Evolutionary conservation across 2,113 vertebrate genomes (phyloP).

Genomic region (Anoura caudifer): DNA sequence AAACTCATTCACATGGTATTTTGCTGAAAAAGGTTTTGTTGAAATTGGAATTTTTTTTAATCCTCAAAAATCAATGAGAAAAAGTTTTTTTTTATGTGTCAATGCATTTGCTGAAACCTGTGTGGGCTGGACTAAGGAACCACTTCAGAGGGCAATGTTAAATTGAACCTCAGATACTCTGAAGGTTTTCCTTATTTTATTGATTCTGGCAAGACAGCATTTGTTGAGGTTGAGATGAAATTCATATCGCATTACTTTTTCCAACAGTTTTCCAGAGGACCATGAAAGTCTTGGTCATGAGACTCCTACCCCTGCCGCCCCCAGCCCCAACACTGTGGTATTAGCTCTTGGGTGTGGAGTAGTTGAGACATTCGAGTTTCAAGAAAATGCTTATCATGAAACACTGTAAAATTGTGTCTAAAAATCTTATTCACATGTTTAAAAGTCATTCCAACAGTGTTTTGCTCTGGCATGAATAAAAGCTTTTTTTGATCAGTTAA

Average conservation of each 20-base stretch:
- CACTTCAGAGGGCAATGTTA: slow-evolving; percentile 10
- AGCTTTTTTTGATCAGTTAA: not conserved
- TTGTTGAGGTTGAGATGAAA: slow-evolving; percentile 44
- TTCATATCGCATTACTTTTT: slow-evolving; percentile 43
- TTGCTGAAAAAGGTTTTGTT: slow-evolving; percentile 4
- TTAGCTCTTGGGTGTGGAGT: not conserved
- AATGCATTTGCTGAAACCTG: slow-evolving; percentile 40
- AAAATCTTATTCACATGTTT: not conserved
- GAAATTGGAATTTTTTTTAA: not conserved
- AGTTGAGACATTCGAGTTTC: not conserved
- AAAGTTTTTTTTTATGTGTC: slow-evolving; percentile 29
- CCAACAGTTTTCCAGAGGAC: slow-evolving; percentile 2
- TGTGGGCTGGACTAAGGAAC: not conserved
- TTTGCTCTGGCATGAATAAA: not conserved
- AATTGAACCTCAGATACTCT: not conserved
- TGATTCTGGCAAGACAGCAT: slow-evolving; percentile 21
- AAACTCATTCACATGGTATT: not conserved
- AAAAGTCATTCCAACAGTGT: not conserved
- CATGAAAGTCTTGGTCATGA: not conserved
- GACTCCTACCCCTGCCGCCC: not conserved
- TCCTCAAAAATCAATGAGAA: not conserved
- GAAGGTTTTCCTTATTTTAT: slow-evolving; percentile 40
- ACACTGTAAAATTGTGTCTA: not conserved
- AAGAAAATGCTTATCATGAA: not conserved
- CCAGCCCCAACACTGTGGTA: not conserved